Evolutionary conservation across 2,888 invertebrate species (phyloP), one percentile per base, ranked within the genome.

Genomic region (Nomada flava): DNA sequence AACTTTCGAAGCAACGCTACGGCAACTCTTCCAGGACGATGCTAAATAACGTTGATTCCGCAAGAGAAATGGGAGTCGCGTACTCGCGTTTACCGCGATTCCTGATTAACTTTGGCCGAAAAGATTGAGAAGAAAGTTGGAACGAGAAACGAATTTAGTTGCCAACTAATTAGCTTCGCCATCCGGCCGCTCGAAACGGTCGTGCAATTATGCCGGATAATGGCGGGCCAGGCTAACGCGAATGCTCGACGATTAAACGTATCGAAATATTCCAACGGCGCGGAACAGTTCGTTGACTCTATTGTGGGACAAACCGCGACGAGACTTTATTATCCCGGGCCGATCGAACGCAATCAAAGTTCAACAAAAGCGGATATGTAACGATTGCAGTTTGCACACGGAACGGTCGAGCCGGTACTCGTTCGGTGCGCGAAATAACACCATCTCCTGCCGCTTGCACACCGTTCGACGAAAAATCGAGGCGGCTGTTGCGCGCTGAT

Each of bases 311-410:
- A 57, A 76, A 82, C 74, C 79, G 55, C 65, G 73, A n/a, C 55
- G 71, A 62, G 50, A 73, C 71, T 80, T 86, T 59, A 79, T 80
- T 76, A 80, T 86, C 74, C 86, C 47, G 75, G 76, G 72, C 79
- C 69, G 77, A 82, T 79, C 88, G 84, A 71, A 26, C 42, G 64
- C 52, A 53, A 57, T 47, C 70, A 68, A 50, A 13, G 69, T 36
- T 63, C 57, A 72, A 57, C 76, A 59, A 72, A 72, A 79, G 62
- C 36, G 47, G 42, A 60, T 18, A 59, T 23, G 65, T 59, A 62
- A 62, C 71, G 55, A 65, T 29, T 29, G 63, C 60, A 23, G 62
- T 69, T 63, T 29, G 23, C 36, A 44, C 72, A 36, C 52, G 57
- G 42, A 63, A 53, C 60, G n/a, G 10, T 53, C 50, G 65, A 44